phyloP scores from a whole-genome alignment of 2,888 invertebrate genomes.

The Brachynemurus nebulosus region DNA sequence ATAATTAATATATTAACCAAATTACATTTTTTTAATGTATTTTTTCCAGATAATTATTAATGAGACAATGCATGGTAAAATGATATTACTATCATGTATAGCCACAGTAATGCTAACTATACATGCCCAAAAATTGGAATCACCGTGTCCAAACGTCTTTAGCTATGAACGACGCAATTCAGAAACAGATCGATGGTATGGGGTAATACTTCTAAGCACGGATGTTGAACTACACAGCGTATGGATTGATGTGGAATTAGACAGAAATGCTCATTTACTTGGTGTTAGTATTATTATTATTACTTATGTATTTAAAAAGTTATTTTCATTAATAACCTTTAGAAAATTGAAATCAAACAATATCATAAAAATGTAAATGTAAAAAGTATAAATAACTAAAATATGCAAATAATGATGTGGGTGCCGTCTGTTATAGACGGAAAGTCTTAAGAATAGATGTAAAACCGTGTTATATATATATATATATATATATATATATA shows the following conservation, averaged over 20 bases:
- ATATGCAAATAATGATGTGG: no score
- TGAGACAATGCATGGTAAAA: neutral
- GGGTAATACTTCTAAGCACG: constrained; percentile 38
- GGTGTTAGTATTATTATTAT: constrained; percentile 40
- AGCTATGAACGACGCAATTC: constrained; percentile 35
- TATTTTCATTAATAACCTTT: no score
- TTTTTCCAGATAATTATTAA: neutral
- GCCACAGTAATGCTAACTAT: constrained; percentile 4
- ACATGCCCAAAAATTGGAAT: constrained; percentile 12
- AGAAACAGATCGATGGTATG: constrained; percentile 43
- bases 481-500: no score
- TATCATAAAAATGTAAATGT: no score
- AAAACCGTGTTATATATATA: no score
- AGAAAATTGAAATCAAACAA: no score
- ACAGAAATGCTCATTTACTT: constrained; percentile 42
- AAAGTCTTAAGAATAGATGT: no score
- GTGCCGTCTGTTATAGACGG: no score
- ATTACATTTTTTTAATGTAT: no score
- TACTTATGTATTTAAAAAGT: no score
- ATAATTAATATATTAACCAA: no score
- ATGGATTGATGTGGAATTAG: constrained; percentile 42
- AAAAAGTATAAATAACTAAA: no score
- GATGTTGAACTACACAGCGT: constrained; percentile 43
- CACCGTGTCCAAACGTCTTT: constrained; percentile 46
- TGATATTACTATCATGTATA: constrained; percentile 3